phyloP scores from a whole-genome alignment of 1,140 invertebrate species.

The Phymastichus coffea region DNA sequence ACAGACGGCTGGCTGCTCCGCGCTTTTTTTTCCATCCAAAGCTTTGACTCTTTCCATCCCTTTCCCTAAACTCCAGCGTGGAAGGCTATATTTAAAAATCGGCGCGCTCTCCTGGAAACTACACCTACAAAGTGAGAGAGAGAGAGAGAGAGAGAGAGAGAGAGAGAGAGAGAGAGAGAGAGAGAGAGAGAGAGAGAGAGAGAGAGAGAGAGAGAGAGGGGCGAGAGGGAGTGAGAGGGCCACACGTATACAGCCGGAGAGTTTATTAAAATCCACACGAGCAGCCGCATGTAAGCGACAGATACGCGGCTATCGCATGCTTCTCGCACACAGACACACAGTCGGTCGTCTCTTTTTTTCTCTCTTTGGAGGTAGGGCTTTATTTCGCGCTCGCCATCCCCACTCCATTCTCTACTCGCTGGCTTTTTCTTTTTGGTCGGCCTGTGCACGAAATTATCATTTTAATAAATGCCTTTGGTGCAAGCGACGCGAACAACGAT shows the following conservation, averaged over 20 bases:
- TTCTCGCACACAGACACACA: neutral
- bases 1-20: conserved; percentile 49
- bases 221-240: too few species aligned
- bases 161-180: too few species aligned
- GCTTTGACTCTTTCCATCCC: conserved; percentile 33
- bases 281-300: conserved; percentile 38
- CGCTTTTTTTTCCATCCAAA: conserved; percentile 54
- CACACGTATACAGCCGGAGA: conserved; percentile 38
- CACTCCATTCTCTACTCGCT: neutral
- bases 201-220: too few species aligned
- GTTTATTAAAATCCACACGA: conserved; percentile 54
- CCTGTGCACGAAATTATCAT: conserved; percentile 20
- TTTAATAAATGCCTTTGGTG: conserved; percentile 23
- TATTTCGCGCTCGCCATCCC: conserved; percentile 1
- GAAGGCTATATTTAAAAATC: conserved; percentile 58
- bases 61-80: too few species aligned
- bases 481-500: conserved; percentile 23
- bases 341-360: too few species aligned
- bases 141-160: conserved; percentile 43
- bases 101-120: conserved; percentile 56
- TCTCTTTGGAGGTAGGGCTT: too few species aligned
- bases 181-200: too few species aligned
- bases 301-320: conserved; percentile 26
- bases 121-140: conserved; percentile 53
- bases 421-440: neutral